Conservation (phyloP, 2,113 vertebrate species). For the Neoarius graeffei region DNA sequence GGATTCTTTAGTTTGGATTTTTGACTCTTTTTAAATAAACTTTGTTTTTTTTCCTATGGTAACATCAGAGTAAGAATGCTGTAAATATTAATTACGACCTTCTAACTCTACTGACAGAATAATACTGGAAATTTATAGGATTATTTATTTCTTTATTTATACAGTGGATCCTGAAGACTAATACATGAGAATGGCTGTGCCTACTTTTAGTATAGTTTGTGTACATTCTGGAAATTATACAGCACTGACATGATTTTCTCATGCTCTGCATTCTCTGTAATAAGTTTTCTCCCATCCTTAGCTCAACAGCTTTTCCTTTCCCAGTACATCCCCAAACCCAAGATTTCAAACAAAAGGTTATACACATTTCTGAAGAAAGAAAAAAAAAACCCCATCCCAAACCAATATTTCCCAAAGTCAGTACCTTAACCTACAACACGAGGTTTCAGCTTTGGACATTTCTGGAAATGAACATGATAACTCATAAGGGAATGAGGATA, state of each 20-base stretch:
- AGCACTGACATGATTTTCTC: not conserved
- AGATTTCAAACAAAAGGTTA: not conserved
- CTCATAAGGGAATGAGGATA: not conserved
- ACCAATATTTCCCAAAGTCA: not conserved
- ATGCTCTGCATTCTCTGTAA: not conserved
- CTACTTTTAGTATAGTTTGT: conserved; percentile 3
- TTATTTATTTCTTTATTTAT: not conserved
- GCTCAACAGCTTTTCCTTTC: not conserved
- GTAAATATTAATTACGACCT: not conserved
- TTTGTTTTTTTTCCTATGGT: too few species aligned
- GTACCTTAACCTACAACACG: not conserved
- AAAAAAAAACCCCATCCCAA: not conserved
- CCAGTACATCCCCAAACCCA: too few species aligned
- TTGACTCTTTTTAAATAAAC: not conserved
- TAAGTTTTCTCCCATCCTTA: not conserved
- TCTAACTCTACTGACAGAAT: not conserved
- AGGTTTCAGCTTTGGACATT: not conserved
- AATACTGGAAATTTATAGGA: not conserved
- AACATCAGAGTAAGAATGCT: not conserved
- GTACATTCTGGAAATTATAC: not conserved
- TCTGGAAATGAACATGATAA: not conserved
- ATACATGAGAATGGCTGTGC: not conserved
- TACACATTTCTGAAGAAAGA: not conserved
- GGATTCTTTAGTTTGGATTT: not conserved
- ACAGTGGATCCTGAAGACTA: not conserved